phyloP scores from a whole-genome alignment of 2,797 vertebrate species.

The Morus bassanus region DNA sequence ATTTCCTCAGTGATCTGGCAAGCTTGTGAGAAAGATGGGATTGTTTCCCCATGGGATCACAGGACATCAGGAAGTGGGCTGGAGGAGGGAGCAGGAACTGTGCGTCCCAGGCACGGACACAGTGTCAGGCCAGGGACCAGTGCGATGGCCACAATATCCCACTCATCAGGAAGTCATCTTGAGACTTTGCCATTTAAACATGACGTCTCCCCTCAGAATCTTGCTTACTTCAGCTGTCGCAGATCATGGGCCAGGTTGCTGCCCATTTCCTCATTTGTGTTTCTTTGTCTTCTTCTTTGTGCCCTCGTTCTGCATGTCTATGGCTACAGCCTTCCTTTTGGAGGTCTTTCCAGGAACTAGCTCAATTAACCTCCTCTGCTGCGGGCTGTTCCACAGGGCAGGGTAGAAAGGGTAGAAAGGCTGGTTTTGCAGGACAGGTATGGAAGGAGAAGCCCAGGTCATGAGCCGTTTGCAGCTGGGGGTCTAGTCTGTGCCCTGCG shows the following conservation, averaged over 20 bases:
- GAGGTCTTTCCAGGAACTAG: neutral
- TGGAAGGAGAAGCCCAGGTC: neutral
- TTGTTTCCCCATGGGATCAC: neutral
- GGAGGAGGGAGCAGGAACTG: neutral
- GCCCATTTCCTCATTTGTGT: neutral
- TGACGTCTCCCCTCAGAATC: neutral
- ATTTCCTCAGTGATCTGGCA: neutral
- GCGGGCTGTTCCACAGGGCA: neutral
- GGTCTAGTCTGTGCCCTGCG: neutral
- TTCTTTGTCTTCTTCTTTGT: neutral
- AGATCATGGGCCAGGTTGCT: neutral
- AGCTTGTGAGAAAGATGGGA: neutral
- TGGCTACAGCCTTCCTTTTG: neutral
- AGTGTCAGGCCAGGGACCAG: neutral
- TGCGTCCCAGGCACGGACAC: fast-evolving
- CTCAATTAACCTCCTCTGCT: neutral
- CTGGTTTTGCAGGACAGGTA: neutral
- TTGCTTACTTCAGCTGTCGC: neutral
- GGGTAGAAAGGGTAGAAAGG: neutral
- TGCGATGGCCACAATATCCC: neutral
- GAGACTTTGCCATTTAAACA: neutral
- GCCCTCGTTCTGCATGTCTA: neutral
- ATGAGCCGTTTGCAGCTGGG: neutral
- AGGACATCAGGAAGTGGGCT: neutral
- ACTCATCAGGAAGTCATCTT: neutral